Evolutionary conservation across 2,888 invertebrate species (phyloP), one percentile per base, ranked within the genome.

Genomic region (Ferdinandea cuprea): DNA sequence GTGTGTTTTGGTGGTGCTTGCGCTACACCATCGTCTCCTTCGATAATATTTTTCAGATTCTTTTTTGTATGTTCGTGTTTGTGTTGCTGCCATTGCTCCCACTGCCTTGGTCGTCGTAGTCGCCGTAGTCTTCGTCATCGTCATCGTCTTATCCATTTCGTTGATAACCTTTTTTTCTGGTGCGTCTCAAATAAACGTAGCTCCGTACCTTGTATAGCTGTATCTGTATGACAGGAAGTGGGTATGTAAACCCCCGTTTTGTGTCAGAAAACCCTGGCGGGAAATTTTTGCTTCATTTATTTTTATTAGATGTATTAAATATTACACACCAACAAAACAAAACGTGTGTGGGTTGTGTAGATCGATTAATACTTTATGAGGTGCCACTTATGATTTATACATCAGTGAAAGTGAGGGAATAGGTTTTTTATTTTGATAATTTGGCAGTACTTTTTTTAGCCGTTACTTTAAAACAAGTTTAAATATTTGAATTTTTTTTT

Each of bases 221-320:
- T 78, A 58, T 78, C 40, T 50, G 56, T 48, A 40, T 69, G 69
- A 58, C 58, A 69, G 58, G 48, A 71, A 44, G 54, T 63, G 61
- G 54, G 25, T 40, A 40, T 8, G 9, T 25, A 5, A 15, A 40
- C 66, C 48, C 40, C 37, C 50, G 40, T 66, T 72, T 28, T 37
- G 37, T 79, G 79, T 72, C 78, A 54, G 69, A 69, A 63, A 71
- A 58, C 52, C 76, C 58, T 81, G 80, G 76, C 69, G 76, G 65
- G 80, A 69, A 76, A 76, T 44, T 76, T 58, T 76, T 71, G 71
- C 76, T 81, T 66, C 65, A 76, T 77, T 76, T 76, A 66, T 71
- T 77, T 76, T 83, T 77, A 83, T 83, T 83, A 66, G 72, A 83
- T 54, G 59, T 68, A 59, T 72, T 68, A 69, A 80, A 69, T 69